Evolutionary conservation across 2,888 invertebrate species (phyloP).

Genomic region (Microplitis deprimator): DNA sequence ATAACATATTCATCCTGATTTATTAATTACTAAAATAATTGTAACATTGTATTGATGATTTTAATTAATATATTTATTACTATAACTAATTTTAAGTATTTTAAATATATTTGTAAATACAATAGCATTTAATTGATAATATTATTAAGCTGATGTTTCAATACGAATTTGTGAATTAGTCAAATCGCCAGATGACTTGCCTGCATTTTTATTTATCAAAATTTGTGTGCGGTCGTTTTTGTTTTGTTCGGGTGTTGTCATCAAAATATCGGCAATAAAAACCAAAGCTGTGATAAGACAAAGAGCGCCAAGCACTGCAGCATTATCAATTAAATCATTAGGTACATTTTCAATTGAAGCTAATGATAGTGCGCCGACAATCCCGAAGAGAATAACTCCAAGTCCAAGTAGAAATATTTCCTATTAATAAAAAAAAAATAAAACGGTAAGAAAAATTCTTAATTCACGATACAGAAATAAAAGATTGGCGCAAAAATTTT

Average conservation of each 20-base stretch:
- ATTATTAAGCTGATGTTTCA: slow-evolving; percentile 39
- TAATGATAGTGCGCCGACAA: slow-evolving; percentile 80
- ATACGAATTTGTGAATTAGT: slow-evolving; percentile 46
- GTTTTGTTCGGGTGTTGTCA: slow-evolving; percentile 56
- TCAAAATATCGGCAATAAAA: slow-evolving; percentile 78
- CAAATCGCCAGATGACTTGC: slow-evolving; percentile 54
- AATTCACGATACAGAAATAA: not conserved
- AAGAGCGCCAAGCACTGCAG: slow-evolving; percentile 79
- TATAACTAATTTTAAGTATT: not conserved
- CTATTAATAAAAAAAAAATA: slow-evolving; percentile 64
- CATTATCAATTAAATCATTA: slow-evolving; percentile 79
- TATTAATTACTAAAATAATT: not conserved
- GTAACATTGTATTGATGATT: not conserved
- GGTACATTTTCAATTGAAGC: slow-evolving; percentile 83
- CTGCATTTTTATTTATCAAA: slow-evolving; percentile 59
- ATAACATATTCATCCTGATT: slow-evolving; percentile 25
- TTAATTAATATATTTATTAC: slow-evolving; percentile 8
- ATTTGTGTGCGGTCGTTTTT: slow-evolving; percentile 58
- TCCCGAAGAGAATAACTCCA: slow-evolving; percentile 80
- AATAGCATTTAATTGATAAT: not conserved
- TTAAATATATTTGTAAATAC: slow-evolving; percentile 2
- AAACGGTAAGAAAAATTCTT: slow-evolving; percentile 12
- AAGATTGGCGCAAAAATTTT: too few relatives aligned
- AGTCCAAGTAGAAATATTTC: slow-evolving; percentile 81
- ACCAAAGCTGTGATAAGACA: slow-evolving; percentile 79